Conservation (phyloP, 1,140 invertebrate species). For the Gryllus bimaculatus region DNA sequence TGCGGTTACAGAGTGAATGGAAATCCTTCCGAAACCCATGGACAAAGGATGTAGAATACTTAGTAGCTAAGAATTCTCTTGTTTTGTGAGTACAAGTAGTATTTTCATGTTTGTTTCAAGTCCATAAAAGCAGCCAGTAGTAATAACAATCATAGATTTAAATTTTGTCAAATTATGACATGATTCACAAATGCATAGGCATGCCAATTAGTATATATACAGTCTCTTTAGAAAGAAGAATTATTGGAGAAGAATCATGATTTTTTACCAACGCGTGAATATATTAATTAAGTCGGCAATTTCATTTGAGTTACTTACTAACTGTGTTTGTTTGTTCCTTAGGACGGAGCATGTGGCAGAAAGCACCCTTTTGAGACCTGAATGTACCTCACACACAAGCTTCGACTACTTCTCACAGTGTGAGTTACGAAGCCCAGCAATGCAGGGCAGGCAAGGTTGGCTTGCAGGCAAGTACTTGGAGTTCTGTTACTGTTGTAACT, state of each 20-base stretch:
- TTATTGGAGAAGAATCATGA: too few species aligned
- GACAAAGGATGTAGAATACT: slow-evolving; percentile 84
- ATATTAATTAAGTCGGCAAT: too few species aligned
- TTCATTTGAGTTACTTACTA: too few species aligned
- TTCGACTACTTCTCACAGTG: slow-evolving; percentile 48
- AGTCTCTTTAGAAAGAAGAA: too few species aligned
- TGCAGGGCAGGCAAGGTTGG: too few species aligned
- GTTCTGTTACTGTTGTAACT: too few species aligned
- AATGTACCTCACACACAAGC: slow-evolving; percentile 36
- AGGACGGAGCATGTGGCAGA: slow-evolving; percentile 44
- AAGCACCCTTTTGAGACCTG: slow-evolving; percentile 38
- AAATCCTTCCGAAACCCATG: slow-evolving; percentile 82
- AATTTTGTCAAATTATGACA: too few species aligned
- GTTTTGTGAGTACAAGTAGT: slow-evolving; percentile 43
- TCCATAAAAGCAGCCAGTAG: slow-evolving; percentile 28
- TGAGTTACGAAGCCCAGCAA: slow-evolving; percentile 30
- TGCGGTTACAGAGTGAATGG: slow-evolving; percentile 71
- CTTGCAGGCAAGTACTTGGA: too few species aligned
- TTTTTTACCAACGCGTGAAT: too few species aligned
- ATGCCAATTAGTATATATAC: too few species aligned
- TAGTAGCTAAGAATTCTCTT: slow-evolving; percentile 75
- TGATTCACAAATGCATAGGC: too few species aligned
- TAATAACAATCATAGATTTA: too few species aligned
- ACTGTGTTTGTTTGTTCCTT: slow-evolving; percentile 25
- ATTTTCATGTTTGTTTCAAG: slow-evolving; percentile 18